phyloP scores from a whole-genome alignment of 2,888 invertebrate species.

The Eudemis profundana region DNA sequence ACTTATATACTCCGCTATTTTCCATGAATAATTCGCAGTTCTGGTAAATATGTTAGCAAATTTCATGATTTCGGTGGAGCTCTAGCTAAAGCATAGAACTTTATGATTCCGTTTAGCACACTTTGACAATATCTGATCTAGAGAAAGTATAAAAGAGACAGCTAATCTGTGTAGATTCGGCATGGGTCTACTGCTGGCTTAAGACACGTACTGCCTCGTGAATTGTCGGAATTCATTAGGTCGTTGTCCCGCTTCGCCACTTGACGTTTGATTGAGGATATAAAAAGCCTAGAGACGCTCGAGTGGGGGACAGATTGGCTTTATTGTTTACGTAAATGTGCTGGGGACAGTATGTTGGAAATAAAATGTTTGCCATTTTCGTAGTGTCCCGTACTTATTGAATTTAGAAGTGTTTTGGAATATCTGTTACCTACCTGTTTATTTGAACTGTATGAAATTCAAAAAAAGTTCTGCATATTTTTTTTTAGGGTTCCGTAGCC shows the following conservation, averaged over 20 bases:
- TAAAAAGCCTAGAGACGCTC: conserved; percentile 77
- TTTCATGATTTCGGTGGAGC: no score
- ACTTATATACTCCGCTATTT: no score
- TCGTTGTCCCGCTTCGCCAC: conserved; percentile 76
- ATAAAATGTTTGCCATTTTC: conserved; percentile 23
- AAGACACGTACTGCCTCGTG: conserved; percentile 31
- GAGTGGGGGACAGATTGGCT: conserved; percentile 65
- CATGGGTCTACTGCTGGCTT: conserved; percentile 5
- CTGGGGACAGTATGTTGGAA: conserved; percentile 38
- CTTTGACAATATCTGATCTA: no score
- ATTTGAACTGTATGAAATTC: no score
- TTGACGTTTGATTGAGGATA: conserved; percentile 82
- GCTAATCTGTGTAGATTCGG: not conserved
- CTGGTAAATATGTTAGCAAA: no score
- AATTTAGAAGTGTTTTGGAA: not conserved
- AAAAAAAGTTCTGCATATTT: no score
- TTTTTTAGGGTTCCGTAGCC: no score
- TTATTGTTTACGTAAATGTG: conserved; percentile 63
- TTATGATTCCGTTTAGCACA: no score
- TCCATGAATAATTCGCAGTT: no score
- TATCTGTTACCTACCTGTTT: not conserved
- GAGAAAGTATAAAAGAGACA: conserved; percentile 2
- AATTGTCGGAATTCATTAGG: conserved; percentile 74
- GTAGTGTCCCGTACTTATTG: not conserved
- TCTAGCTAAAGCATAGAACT: no score